A percentile compares a stretch with the other conserved stretches of the same genome.
phyloP scores from a whole-genome alignment of 1,140 invertebrate species.

The Acromyrmex echinatior region DNA sequence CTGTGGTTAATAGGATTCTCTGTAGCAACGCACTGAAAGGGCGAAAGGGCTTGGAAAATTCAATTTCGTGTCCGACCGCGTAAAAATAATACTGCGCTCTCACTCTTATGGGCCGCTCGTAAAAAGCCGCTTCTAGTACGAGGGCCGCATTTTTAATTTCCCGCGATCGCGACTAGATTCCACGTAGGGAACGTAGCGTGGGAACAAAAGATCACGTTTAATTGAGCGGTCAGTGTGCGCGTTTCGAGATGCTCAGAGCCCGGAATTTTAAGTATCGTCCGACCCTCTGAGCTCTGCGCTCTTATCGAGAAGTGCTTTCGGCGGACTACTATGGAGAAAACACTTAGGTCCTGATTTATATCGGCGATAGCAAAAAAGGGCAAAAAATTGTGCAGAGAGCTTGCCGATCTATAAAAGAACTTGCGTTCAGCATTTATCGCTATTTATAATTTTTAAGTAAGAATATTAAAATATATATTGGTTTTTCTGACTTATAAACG shows the following conservation, averaged over 20 bases:
- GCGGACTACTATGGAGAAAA: constrained; percentile 21
- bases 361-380: background rate
- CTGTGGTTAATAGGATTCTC: constrained; percentile 55
- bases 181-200: constrained; percentile 16
- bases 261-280: constrained; percentile 59
- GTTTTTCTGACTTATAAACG: no score
- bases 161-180: constrained; percentile 55
- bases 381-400: background rate
- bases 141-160: constrained; percentile 62
- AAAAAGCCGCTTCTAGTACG: constrained; percentile 55
- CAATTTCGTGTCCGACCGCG: constrained; percentile 60
- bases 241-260: background rate
- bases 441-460: background rate
- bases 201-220: constrained; percentile 62
- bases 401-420: background rate
- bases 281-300: background rate
- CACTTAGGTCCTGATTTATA: constrained; percentile 21
- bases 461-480: no score
- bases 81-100: constrained; percentile 57
- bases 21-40: background rate
- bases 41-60: constrained; percentile 57
- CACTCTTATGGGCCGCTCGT: constrained; percentile 28
- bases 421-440: background rate
- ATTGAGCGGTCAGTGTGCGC: constrained; percentile 42
- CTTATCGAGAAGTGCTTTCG: constrained; percentile 23